Evolutionary conservation across 2,888 invertebrate species (phyloP).

Genomic region (Atrina japonica): DNA sequence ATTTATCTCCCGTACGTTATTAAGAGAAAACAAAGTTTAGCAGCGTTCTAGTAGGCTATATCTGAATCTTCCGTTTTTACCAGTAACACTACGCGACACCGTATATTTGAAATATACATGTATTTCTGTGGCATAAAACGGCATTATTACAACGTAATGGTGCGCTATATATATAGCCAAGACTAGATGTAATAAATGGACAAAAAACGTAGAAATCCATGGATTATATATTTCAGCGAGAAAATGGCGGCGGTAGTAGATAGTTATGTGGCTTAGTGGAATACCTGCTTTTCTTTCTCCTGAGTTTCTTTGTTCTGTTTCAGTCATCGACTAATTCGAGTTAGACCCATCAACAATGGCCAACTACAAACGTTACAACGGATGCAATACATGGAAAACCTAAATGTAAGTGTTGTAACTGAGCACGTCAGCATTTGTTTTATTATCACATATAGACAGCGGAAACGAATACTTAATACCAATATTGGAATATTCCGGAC

Average conservation of each 20-base stretch:
- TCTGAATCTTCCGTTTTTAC: too few species aligned
- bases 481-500: too few species aligned
- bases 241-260: background rate
- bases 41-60: too few species aligned
- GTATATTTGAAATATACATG: too few species aligned
- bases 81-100: too few species aligned
- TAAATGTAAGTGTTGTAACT: background rate
- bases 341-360: background rate
- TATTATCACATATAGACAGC: background rate
- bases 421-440: background rate
- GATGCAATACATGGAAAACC: slow-evolving; percentile 4
- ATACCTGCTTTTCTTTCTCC: background rate
- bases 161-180: too few species aligned
- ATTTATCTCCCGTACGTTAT: too few species aligned
- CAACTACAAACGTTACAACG: background rate
- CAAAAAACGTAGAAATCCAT: too few species aligned
- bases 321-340: slow-evolving; percentile 10
- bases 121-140: too few species aligned
- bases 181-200: too few species aligned
- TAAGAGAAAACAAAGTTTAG: too few species aligned
- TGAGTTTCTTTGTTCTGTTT: background rate
- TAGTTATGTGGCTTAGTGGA: background rate
- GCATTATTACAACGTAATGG: too few species aligned
- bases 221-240: background rate
- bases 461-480: background rate